Base-by-base conservation (phyloP, 2,888 invertebrate species). In the Leptopterna dolabrata region DNA sequence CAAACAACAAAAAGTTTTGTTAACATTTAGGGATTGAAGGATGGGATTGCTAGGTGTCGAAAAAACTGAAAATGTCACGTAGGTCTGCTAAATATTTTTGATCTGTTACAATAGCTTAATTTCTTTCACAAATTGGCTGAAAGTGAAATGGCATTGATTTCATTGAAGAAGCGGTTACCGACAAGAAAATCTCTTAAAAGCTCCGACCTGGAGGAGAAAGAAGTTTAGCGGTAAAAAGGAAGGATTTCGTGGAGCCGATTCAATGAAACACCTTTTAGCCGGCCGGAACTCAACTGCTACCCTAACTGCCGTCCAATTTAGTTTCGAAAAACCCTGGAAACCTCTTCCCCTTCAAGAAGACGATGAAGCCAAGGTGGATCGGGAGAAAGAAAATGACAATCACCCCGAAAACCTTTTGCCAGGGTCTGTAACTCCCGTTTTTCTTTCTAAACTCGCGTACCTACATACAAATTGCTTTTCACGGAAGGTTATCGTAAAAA, bases 251-350 rank as follows among this genome's bases (percentile, higher is more conserved):
- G 30, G 36, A 73, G 73, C 36, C 30, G 36, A 73, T 73, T 73
- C 73, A 73, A 73, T 73, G 73, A 73, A 73, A 73, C 73, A 73
- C 73, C 73, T 73, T 73, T 73, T 73, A 73, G 73, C 73, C 36
- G 36, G 41, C 36, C 16, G 9, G 73, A 73, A 73, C 36, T 7
- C 9, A 73, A 41, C 73, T 41, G 41, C n/a, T 73, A 29, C 19
- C 41, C 73, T 73, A 73, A 73, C 73, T 73, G 73, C 73, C 41
- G n/a, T 73, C 73, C 73, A 73, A 73, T 73, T 73, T 73, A 73
- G n/a, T 36, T 73, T 36, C 16, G 73, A 73, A 73, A 73, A 73
- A 73, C 73, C 36, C 41, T n/a, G 29, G 29, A 29, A 30, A n/a
- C 71, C 29, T 14, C 19, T 41, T 55, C 19, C 30, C 7, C 36